Conservation (phyloP, 2,113 vertebrate genomes). For the Girardinichthys multiradiatus region DNA sequence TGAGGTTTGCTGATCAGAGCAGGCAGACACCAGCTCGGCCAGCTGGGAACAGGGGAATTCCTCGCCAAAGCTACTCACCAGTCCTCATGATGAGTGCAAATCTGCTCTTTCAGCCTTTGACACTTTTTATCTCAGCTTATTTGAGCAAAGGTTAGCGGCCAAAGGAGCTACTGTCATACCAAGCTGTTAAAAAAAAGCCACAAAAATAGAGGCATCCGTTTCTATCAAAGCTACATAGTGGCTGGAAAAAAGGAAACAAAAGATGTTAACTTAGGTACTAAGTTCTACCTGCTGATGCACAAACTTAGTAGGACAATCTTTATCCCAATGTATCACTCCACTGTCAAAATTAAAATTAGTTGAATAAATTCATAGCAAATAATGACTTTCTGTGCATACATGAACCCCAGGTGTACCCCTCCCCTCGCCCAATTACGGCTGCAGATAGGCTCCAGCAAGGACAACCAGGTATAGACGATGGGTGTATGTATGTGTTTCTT, state of each 20-base stretch:
- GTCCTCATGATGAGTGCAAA: constrained; percentile 31
- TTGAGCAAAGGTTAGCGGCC: neutral
- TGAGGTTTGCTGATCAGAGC: neutral
- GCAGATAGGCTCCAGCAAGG: too few species aligned
- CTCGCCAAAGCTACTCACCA: constrained; percentile 9
- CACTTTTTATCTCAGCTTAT: neutral
- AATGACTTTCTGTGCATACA: too few species aligned
- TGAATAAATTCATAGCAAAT: too few species aligned
- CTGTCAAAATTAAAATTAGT: too few species aligned
- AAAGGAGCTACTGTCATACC: neutral
- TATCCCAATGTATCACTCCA: too few species aligned
- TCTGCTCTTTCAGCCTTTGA: neutral
- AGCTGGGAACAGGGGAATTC: constrained; percentile 14
- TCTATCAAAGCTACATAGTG: neutral
- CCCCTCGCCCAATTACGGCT: too few species aligned
- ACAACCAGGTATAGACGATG: too few species aligned
- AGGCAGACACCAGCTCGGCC: constrained; percentile 6
- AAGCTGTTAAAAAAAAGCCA: constrained; percentile 5
- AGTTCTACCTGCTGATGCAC: too few species aligned
- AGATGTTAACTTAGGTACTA: neutral
- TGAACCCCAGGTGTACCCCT: too few species aligned
- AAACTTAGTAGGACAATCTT: too few species aligned
- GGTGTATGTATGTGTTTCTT: too few species aligned
- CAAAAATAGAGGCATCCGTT: neutral
- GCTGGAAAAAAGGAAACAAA: neutral